A percentile compares a stretch with the other conserved stretches of the same genome.
Evolutionary conservation across 1,140 invertebrate species (phyloP).

Genomic region (Ridgeia piscesae): DNA sequence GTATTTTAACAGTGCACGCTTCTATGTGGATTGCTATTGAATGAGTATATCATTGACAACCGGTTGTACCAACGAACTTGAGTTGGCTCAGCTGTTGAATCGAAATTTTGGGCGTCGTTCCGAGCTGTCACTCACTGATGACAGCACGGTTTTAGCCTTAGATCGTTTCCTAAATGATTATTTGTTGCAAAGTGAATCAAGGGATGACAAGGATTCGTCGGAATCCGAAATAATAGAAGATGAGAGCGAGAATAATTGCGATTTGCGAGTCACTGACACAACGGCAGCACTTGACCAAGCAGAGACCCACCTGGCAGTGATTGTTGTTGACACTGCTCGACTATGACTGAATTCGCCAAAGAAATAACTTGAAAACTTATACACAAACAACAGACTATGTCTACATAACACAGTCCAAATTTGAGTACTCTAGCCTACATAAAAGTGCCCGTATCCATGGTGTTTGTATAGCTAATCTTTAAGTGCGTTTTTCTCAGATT

Average conservation of each 20-base stretch:
- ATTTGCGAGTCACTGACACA: neutral
- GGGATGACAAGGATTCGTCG: neutral
- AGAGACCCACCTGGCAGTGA: neutral
- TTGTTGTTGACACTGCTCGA: neutral
- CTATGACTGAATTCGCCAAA: neutral
- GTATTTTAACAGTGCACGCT: neutral
- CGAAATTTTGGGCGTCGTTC: neutral
- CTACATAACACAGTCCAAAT: too few relatives aligned
- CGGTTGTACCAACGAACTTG: neutral
- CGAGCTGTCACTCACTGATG: neutral
- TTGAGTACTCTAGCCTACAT: too few relatives aligned
- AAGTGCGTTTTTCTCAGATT: too few relatives aligned
- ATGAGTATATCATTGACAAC: neutral
- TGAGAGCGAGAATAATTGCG: neutral
- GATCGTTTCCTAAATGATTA: neutral
- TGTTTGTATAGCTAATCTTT: too few relatives aligned
- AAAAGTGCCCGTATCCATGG: too few relatives aligned
- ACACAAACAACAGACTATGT: too few relatives aligned
- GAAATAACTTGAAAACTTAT: too few relatives aligned
- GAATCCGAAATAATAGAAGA: neutral
- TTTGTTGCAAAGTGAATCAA: neutral
- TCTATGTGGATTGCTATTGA: neutral
- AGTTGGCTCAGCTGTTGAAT: neutral
- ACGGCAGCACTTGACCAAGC: neutral
- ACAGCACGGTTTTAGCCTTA: neutral